These are phyloP conservation scores for Lichenostomus cassidix DNA, from an alignment of 2,113 vertebrate genomes.

Conservation along the genomic window DNA sequence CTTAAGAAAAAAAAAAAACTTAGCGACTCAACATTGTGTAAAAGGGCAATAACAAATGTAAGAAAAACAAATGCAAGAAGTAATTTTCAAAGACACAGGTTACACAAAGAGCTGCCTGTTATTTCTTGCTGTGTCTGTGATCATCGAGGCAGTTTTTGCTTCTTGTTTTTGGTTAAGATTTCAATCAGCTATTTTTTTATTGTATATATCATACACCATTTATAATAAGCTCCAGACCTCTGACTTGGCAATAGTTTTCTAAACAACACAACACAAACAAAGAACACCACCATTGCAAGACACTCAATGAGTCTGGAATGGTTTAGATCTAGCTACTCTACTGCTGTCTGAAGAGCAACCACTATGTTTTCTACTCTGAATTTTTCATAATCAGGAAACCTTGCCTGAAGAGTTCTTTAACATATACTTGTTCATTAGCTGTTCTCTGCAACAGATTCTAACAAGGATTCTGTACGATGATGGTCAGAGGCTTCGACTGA, in stretches of 20 bases:
- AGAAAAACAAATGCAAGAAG: neutral
- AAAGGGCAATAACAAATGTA: neutral
- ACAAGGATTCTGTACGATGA: neutral
- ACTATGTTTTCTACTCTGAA: neutral
- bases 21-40: neutral
- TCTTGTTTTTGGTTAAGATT: constrained; percentile 44
- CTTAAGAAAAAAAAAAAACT: neutral
- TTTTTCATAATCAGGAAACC: neutral
- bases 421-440: neutral
- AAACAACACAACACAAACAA: constrained; percentile 54
- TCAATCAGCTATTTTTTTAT: constrained; percentile 40
- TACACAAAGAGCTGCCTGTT: constrained; percentile 21
- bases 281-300: constrained; percentile 6
- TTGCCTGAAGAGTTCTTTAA: neutral
- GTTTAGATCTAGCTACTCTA: constrained; percentile 6
- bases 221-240: constrained; percentile 63
- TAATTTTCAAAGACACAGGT: neutral
- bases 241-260: constrained; percentile 48
- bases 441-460: neutral
- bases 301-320: neutral
- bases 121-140: constrained; percentile 15
- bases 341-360: neutral
- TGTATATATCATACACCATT: constrained; percentile 18
- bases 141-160: constrained; percentile 34
- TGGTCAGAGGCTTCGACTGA: neutral